Conservation (phyloP, 2,797 vertebrate genomes). For the Pteropus rufus region DNA sequence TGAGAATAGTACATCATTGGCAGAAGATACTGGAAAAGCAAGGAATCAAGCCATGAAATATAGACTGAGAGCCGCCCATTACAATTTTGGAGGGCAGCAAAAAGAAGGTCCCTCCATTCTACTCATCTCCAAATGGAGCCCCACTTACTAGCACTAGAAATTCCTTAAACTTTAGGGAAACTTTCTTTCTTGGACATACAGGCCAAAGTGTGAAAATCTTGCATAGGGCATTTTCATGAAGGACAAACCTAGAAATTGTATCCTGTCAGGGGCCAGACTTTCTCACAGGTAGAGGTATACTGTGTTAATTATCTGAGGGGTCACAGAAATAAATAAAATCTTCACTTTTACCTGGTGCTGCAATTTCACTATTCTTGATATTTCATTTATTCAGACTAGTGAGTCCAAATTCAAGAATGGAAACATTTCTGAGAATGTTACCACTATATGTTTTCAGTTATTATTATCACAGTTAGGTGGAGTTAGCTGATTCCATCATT, state of each 20-base stretch:
- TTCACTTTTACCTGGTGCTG: background rate
- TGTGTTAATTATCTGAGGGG: background rate
- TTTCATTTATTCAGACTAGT: background rate
- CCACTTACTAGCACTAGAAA: background rate
- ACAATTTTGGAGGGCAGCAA: background rate
- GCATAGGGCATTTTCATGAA: background rate
- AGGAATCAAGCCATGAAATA: background rate
- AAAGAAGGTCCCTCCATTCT: background rate
- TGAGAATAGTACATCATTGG: background rate
- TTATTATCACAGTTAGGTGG: background rate
- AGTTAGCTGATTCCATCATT: background rate
- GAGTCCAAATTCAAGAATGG: background rate
- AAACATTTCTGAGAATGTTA: background rate
- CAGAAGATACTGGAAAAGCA: background rate
- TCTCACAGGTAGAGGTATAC: background rate
- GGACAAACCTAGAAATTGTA: background rate
- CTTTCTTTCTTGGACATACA: background rate
- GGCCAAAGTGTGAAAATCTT: background rate
- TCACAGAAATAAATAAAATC: background rate
- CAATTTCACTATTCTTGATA: background rate
- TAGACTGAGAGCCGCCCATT: background rate
- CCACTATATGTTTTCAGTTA: background rate
- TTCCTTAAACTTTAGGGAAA: background rate
- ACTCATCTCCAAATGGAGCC: background rate
- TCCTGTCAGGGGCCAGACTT: background rate